Conservation (phyloP, 2,888 invertebrate species). For the Platynereis dumerilii region DNA sequence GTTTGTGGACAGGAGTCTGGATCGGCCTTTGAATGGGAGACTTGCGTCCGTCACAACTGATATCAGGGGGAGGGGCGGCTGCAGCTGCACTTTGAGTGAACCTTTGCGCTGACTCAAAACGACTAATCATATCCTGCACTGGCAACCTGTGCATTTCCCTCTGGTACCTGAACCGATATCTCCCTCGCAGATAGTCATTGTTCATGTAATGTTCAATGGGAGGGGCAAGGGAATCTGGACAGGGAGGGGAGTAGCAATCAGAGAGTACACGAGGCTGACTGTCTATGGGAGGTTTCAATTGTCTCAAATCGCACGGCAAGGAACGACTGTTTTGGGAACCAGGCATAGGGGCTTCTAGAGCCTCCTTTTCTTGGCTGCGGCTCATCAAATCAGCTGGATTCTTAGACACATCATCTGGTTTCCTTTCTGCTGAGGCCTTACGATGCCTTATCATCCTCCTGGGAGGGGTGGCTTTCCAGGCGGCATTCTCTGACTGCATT, state of each 20-base stretch:
- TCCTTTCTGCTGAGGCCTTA: slow-evolving; percentile 16
- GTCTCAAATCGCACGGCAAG: too few relatives aligned
- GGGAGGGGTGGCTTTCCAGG: slow-evolving; percentile 31
- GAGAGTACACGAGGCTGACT: not conserved
- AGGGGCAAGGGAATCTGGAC: slow-evolving; percentile 5
- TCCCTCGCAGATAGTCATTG: slow-evolving; percentile 13
- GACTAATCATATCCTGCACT: slow-evolving; percentile 17
- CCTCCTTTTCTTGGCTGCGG: not conserved
- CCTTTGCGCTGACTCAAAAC: slow-evolving; percentile 10
- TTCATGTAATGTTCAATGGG: slow-evolving; percentile 11
- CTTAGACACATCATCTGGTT: slow-evolving; percentile 7
- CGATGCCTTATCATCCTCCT: slow-evolving; percentile 24
- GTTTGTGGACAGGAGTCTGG: slow-evolving; percentile 43
- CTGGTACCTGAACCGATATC: slow-evolving; percentile 2
- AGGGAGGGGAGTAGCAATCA: slow-evolving; percentile 6
- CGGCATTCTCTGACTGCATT: not conserved
- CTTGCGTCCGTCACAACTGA: slow-evolving; percentile 10
- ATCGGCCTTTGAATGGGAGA: slow-evolving; percentile 25
- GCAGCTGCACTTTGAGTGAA: not conserved
- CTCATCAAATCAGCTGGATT: not conserved
- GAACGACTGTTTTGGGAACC: too few relatives aligned
- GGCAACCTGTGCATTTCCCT: not conserved
- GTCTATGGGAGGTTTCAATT: not conserved
- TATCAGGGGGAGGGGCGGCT: not conserved
- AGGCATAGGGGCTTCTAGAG: too few relatives aligned